phyloP scores from a whole-genome alignment of 2,797 vertebrate genomes.

The Hirundo rustica region DNA sequence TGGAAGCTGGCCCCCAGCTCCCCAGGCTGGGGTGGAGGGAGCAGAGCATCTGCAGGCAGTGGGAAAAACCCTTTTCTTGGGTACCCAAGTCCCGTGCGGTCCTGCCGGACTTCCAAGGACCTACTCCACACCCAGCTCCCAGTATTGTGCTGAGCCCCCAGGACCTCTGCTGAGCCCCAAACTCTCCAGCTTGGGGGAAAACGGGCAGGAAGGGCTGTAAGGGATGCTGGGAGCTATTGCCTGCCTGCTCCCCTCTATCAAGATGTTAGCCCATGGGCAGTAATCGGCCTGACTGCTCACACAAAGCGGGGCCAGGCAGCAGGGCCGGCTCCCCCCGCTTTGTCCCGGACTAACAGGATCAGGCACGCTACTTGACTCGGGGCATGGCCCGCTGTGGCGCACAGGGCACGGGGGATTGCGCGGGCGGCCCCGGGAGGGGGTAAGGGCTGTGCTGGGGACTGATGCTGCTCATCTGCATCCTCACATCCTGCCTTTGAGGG shows the following conservation, averaged over 20 bases:
- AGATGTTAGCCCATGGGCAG: slow-evolving; percentile 85
- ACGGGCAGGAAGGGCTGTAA: neutral
- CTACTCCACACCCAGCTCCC: neutral
- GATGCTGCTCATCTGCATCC: neutral
- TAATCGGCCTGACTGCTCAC: slow-evolving; percentile 90
- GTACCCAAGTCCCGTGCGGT: neutral
- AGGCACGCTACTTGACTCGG: slow-evolving; percentile 89
- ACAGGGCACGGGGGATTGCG: neutral
- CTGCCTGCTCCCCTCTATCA: slow-evolving; percentile 78
- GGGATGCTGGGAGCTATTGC: neutral
- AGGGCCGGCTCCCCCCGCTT: slow-evolving; percentile 77
- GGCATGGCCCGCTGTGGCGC: slow-evolving; percentile 66
- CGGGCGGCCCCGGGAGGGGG: neutral
- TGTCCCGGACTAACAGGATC: slow-evolving; percentile 92
- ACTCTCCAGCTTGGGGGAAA: neutral
- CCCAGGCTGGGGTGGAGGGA: neutral
- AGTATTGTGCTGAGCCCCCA: neutral
- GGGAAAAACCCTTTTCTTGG: neutral
- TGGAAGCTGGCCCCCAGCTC: neutral
- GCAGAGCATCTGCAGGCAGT: neutral
- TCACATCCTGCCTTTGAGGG: accelerated
- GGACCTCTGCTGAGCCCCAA: neutral
- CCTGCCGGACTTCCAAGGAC: neutral
- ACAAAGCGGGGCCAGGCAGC: slow-evolving; percentile 76
- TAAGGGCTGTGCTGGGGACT: neutral